Evolutionary conservation across 2,797 vertebrate species (phyloP).

Genomic region (Jordanella pulchra): DNA sequence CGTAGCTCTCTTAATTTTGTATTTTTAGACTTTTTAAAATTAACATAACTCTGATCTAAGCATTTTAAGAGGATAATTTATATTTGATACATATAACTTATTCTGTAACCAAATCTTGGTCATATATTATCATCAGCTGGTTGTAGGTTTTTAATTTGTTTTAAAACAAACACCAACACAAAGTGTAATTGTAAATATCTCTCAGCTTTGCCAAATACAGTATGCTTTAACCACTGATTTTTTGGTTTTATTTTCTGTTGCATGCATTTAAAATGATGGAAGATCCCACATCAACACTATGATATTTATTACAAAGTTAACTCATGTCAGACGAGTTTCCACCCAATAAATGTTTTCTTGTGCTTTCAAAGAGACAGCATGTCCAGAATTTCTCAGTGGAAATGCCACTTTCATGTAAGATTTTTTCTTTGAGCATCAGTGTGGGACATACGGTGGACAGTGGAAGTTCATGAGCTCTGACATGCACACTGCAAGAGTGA

Average conservation of each 20-base stretch:
- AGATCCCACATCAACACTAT: not conserved
- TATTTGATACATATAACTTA: not conserved
- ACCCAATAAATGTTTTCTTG: conserved; percentile 3
- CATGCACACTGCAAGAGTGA: conserved; percentile 38
- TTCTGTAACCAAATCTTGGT: not conserved
- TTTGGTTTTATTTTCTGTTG: not conserved
- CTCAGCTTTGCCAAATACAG: not conserved
- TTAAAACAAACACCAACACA: not conserved
- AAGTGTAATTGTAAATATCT: not conserved
- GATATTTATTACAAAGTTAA: not conserved
- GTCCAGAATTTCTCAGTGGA: conserved; percentile 19
- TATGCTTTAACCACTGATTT: not conserved
- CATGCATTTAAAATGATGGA: not conserved
- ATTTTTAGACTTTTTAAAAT: not conserved
- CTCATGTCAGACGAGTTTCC: not conserved
- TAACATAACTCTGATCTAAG: not conserved
- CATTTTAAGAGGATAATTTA: not conserved
- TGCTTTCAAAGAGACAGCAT: conserved; percentile 12
- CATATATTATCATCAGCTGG: not conserved
- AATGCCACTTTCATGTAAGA: conserved; percentile 40
- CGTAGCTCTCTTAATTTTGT: not conserved
- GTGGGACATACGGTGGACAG: conserved; percentile 31
- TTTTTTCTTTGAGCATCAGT: conserved; percentile 28
- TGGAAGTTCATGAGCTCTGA: conserved; percentile 46
- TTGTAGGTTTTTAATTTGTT: not conserved